Evolutionary conservation across 2,113 vertebrate species (phyloP), one percentile per base, ranked within the genome.

Genomic region (Heterocephalus glaber): DNA sequence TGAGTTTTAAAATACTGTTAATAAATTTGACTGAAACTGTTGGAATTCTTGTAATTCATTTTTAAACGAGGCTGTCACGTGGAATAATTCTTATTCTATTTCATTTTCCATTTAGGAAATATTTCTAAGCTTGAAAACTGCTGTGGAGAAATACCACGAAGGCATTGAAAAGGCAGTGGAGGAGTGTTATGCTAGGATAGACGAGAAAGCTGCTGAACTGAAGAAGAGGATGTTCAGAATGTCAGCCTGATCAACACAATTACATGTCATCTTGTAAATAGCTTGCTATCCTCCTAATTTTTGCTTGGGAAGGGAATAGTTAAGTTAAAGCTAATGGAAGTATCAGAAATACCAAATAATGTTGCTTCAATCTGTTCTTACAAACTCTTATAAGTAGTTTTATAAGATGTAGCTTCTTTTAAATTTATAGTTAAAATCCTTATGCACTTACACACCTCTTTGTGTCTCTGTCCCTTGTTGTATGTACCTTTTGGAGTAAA

Each of bases 91-190:
- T 86, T 70, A 90, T 13, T 35, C 44, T 70, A 5, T 65, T 79
- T 91, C 30, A 38, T 79, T 96, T 76, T 66, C 70, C 41, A 33
- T 38, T 28, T 68, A 98, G 97, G 97, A 98, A 49, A 98, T 98
- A 84, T 97, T 97, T 82, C 88, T 96, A 3, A 97, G 58, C 88
- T 80, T 97, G 87, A 97, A 95, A 80, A 92, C 89, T 58, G 97
- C 97, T 49, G 44, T 98, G 92, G 97, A 98, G 93, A 98, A 96
- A 17, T 98, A 98, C 77, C 97, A 98, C 0, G 97, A 98, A 56
- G 95, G 97, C 72, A 95, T 98, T 10, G 97, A 96, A 49, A 97
- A 86, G 82, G 89, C 96, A 0, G 8, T 72, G 0, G 96, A 95
- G 72, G 96, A 96, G 14, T 70, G 87, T 38, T 17, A 20, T 0